Percentiles rank a stretch among this genome's conserved stretches.
Conservation (phyloP, 2,888 invertebrate species). For the Oscheius onirici region DNA sequence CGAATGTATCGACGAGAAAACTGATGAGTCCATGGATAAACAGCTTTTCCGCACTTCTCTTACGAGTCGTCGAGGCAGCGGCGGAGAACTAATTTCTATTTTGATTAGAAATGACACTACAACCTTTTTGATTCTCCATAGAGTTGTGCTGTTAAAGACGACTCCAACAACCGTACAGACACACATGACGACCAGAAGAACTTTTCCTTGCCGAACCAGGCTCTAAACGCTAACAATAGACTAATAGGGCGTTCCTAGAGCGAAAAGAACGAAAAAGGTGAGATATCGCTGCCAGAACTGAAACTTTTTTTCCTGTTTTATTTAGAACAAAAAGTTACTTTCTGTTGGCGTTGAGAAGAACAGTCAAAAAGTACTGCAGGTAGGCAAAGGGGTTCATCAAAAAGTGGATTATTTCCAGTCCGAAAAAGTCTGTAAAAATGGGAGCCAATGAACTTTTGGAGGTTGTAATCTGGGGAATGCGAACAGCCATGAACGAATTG, state of each 20-base stretch:
- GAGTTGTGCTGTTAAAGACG: not conserved
- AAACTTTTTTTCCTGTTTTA: not conserved
- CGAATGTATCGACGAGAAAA: constrained; percentile 3
- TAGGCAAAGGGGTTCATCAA: constrained; percentile 11
- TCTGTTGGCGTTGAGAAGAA: constrained; percentile 5
- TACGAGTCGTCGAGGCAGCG: not conserved
- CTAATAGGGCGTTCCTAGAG: too few species aligned
- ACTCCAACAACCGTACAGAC: not conserved
- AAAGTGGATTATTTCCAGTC: not conserved
- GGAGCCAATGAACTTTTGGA: not conserved
- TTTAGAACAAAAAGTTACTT: not conserved
- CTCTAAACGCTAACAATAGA: too few species aligned
- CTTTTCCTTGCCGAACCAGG: not conserved
- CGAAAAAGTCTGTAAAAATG: not conserved
- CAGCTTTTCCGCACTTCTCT: not conserved
- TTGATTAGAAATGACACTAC: not conserved
- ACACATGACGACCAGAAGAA: not conserved
- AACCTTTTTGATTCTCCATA: not conserved
- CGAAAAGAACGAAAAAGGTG: not conserved
- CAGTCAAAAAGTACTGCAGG: constrained; percentile 7
- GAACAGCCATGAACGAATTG: not conserved
- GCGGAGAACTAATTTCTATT: not conserved
- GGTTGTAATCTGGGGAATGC: not conserved
- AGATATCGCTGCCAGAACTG: constrained; percentile 10
- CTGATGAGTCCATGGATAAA: constrained; percentile 13